Evolutionary conservation across 2,888 invertebrate genomes (phyloP).

Genomic region (Nemurella pictetii): DNA sequence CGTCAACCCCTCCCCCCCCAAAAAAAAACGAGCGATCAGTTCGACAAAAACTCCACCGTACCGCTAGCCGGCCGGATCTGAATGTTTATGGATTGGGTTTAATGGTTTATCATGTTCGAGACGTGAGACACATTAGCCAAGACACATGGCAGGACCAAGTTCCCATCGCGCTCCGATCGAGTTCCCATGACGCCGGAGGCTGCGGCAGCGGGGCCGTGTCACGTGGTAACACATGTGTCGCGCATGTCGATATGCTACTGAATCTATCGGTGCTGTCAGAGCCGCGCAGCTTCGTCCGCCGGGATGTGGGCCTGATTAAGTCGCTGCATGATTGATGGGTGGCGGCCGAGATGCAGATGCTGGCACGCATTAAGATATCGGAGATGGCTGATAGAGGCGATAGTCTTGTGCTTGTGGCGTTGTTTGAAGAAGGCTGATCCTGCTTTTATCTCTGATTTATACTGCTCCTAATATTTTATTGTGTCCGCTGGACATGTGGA

Average conservation of each 20-base stretch:
- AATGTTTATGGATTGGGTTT: not conserved
- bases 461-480: too few species aligned
- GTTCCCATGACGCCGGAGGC: not conserved
- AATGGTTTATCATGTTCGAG: not conserved
- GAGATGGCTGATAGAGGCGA: not conserved
- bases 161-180: not conserved
- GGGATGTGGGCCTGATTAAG: not conserved
- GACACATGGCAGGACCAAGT: not conserved
- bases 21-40: not conserved
- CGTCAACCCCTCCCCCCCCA: not conserved
- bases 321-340: not conserved
- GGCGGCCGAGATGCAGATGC: not conserved
- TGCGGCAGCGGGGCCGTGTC: too few species aligned
- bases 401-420: too few species aligned
- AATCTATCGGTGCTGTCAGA: not conserved
- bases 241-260: not conserved
- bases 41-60: not conserved
- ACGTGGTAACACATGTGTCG: not conserved
- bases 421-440: too few species aligned
- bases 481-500: too few species aligned
- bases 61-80: too few species aligned
- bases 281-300: not conserved
- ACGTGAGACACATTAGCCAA: not conserved
- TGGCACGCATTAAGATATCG: not conserved
- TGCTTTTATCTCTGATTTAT: too few species aligned